phyloP scores from a whole-genome alignment of 2,113 vertebrate species.

The Chrysemys picta region DNA sequence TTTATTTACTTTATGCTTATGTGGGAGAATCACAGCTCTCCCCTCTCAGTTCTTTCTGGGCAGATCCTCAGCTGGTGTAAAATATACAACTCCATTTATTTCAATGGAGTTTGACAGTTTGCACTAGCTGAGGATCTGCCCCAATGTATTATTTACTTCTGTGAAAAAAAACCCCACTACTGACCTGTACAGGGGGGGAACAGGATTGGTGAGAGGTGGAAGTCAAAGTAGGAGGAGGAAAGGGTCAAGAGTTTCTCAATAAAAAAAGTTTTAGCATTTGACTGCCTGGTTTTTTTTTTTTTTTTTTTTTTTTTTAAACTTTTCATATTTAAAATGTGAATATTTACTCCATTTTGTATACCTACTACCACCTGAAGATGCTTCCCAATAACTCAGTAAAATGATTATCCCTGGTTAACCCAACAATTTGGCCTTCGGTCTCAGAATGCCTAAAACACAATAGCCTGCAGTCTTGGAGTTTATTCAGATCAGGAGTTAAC shows the following conservation, averaged over 20 bases:
- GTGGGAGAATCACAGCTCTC: background rate
- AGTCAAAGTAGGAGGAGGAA: background rate
- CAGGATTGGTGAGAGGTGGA: fast-evolving
- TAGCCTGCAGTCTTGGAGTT: background rate
- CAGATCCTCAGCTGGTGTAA: background rate
- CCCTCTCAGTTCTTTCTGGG: background rate
- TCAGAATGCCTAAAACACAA: background rate
- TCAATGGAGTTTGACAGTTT: background rate
- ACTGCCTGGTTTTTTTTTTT: background rate
- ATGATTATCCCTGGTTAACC: background rate
- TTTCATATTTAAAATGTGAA: background rate
- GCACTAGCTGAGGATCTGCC: background rate
- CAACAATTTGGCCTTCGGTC: background rate
- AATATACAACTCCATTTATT: background rate
- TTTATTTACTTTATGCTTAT: background rate
- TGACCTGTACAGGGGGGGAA: background rate
- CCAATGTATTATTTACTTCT: background rate
- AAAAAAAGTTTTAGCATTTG: background rate
- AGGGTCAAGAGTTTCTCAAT: background rate
- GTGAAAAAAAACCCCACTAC: background rate
- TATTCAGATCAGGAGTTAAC: background rate
- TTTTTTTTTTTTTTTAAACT: no score
- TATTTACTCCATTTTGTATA: background rate
- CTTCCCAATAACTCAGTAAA: background rate
- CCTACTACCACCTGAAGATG: background rate